Evolutionary conservation across 1,140 invertebrate species (phyloP).

Genomic region (Pogonomyrmex californicus): DNA sequence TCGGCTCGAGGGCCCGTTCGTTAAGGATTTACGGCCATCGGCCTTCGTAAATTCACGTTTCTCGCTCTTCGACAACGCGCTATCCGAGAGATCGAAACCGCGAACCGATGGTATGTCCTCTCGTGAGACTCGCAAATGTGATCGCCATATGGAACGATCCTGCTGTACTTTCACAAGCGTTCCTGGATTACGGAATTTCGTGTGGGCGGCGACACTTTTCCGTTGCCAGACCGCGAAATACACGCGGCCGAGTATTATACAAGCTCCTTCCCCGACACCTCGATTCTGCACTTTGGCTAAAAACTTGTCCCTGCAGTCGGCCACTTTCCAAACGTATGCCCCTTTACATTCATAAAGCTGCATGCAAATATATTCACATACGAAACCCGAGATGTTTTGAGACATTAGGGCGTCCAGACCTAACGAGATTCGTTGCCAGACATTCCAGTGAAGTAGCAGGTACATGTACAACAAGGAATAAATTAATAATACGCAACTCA

Average conservation of each 20-base stretch:
- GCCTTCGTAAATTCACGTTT: conserved; percentile 42
- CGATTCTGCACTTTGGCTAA: conserved; percentile 1
- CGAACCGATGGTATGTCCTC: conserved; percentile 26
- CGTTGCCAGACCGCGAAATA: conserved; percentile 36
- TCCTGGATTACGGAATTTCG: conserved; percentile 65
- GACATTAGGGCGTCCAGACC: neutral
- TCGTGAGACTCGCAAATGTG: neutral
- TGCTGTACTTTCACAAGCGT: conserved; percentile 68
- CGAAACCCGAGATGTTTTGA: neutral
- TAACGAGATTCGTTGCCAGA: conserved; percentile 11
- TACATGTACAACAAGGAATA: conserved; percentile 25
- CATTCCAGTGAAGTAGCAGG: conserved; percentile 9
- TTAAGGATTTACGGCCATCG: conserved; percentile 8
- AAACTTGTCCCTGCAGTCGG: conserved; percentile 27
- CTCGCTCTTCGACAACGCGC: conserved; percentile 21
- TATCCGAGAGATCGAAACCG: conserved; percentile 47
- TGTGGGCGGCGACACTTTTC: conserved; percentile 73
- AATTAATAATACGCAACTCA: conserved; percentile 48
- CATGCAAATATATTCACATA: conserved; percentile 10
- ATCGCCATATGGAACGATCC: conserved; percentile 50
- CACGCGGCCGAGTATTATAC: conserved; percentile 26
- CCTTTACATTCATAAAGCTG: conserved; percentile 7
- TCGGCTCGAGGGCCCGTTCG: neutral
- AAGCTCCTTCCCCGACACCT: conserved; percentile 22
- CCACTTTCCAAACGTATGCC: conserved; percentile 30